A percentile compares a stretch with the other conserved stretches of the same genome.
These are phyloP conservation scores for Eupleurogrammus muticus DNA, from an alignment of 2,797 vertebrate genomes.

Conservation along the genomic window DNA sequence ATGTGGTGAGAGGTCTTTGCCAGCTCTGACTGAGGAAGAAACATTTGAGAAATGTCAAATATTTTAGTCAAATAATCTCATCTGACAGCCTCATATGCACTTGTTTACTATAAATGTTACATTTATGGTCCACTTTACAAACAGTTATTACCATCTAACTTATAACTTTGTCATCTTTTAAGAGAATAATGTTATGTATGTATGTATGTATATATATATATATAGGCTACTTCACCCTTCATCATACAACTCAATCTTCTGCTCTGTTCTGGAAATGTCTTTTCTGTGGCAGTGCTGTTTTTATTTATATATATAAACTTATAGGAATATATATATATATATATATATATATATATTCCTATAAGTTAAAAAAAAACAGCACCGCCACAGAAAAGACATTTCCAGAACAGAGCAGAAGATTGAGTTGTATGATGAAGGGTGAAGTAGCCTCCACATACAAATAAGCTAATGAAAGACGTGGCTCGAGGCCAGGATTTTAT, in stretches of 20 bases:
- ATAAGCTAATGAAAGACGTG: constrained; percentile 71
- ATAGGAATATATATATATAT: no score
- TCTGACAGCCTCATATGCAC: background rate
- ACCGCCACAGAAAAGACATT: constrained; percentile 8
- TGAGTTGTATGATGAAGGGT: constrained; percentile 41
- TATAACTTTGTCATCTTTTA: background rate
- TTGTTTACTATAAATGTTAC: background rate
- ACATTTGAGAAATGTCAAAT: constrained; percentile 5
- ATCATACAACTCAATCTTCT: constrained; percentile 36
- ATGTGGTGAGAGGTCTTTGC: background rate
- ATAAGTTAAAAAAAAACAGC: constrained; percentile 1
- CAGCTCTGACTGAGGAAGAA: constrained; percentile 12
- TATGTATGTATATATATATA: constrained; percentile 69
- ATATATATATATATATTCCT: no score
- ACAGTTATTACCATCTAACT: background rate
- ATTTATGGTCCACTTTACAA: background rate
- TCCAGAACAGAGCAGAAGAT: constrained; percentile 35
- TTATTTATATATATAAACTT: background rate
- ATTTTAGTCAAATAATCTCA: background rate
- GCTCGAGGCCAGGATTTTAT: constrained; percentile 74
- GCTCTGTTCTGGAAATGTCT: constrained; percentile 35
- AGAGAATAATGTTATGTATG: no score
- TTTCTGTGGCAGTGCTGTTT: constrained; percentile 2
- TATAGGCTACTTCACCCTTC: constrained; percentile 32
- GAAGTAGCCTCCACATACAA: constrained; percentile 43